Percentiles rank a stretch among this genome's conserved stretches.
Conservation (phyloP, 2,797 vertebrate genomes). For the Onychomys arenicola region DNA sequence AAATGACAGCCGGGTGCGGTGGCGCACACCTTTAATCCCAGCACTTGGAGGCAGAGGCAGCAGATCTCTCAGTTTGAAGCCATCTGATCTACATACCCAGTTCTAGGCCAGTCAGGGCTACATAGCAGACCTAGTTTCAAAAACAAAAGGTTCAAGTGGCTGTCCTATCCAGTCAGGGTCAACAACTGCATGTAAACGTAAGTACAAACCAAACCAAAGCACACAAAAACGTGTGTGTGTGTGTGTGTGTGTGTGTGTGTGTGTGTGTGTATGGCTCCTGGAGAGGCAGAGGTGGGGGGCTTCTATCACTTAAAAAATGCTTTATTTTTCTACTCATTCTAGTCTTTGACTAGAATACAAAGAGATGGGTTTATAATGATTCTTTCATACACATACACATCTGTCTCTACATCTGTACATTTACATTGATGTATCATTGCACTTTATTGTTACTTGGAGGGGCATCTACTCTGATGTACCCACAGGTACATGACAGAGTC, state of each 20-base stretch:
- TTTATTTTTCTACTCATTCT: neutral
- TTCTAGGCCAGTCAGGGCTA: neutral
- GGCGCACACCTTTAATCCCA: neutral
- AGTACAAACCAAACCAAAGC: neutral
- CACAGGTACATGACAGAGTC: neutral
- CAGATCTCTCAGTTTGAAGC: neutral
- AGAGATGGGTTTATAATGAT: neutral
- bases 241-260: too few relatives aligned
- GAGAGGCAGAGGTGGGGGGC: rapidly evolving
- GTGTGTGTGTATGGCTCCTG: neutral
- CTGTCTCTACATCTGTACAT: neutral
- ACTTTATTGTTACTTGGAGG: neutral
- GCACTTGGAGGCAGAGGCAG: neutral
- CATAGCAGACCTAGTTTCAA: neutral
- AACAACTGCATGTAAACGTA: neutral
- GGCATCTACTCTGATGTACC: neutral
- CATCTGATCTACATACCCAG: neutral
- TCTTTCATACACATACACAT: neutral
- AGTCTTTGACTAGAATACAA: neutral
- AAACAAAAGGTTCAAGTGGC: neutral
- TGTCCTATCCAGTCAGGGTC: neutral
- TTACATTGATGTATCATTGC: neutral
- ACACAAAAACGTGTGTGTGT: neutral
- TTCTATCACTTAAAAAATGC: neutral
- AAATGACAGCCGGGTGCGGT: neutral